These are phyloP conservation scores for Dynastes hyllus DNA, from an alignment of 2,888 invertebrate genomes.

Conservation along the genomic window DNA sequence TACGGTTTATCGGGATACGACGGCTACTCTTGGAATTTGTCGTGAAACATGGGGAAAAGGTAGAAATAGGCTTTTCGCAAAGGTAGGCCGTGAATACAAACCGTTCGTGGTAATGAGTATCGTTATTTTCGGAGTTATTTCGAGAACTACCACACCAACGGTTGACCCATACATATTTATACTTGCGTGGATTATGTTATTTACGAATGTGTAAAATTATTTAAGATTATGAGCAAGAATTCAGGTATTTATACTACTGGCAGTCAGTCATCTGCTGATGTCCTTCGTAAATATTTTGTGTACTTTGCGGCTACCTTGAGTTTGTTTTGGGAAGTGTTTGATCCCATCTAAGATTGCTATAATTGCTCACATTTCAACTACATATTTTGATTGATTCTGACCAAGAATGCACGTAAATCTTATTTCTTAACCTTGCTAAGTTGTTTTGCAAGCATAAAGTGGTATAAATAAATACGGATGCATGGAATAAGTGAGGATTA, in stretches of 20 bases:
- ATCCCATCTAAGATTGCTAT: no score
- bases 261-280: not conserved
- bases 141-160: not conserved
- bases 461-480: no score
- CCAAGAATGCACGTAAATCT: no score
- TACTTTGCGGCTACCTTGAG: no score
- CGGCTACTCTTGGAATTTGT: slow-evolving; percentile 4
- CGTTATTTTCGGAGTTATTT: slow-evolving; percentile 25
- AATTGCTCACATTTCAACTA: no score
- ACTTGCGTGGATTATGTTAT: slow-evolving; percentile 6
- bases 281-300: not conserved
- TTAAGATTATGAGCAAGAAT: slow-evolving; percentile 30
- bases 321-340: no score
- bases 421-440: no score
- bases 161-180: slow-evolving; percentile 29
- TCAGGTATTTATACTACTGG: not conserved
- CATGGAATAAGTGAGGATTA: no score
- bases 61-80: slow-evolving; percentile 18
- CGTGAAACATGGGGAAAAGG: slow-evolving; percentile 12
- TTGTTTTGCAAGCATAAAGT: no score
- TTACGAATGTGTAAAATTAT: slow-evolving; percentile 7
- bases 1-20: slow-evolving; percentile 47
- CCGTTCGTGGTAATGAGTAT: not conserved
- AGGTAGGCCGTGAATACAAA: not conserved
- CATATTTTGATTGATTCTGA: no score